Evolutionary conservation across 2,888 invertebrate genomes (phyloP).

Genomic region (Orthosia gracilis): DNA sequence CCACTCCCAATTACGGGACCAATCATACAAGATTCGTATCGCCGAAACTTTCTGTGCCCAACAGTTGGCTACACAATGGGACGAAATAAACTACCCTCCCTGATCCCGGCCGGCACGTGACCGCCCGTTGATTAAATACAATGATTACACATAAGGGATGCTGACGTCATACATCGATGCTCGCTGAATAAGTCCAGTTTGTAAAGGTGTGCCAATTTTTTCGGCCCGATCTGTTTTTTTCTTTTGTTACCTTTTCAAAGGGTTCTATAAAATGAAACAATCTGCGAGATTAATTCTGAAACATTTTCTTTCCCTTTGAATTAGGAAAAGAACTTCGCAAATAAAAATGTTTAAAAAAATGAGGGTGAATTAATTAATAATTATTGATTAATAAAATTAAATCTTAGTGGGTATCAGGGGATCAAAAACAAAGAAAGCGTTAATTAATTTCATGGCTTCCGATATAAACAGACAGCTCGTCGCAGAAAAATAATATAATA

Average conservation of each 20-base stretch:
- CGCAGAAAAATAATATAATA: constrained; percentile 41
- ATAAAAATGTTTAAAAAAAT: not conserved
- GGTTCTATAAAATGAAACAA: constrained; percentile 10
- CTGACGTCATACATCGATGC: constrained; percentile 56
- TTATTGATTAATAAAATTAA: constrained; percentile 25
- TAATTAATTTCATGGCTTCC: not conserved
- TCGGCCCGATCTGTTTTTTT: constrained; percentile 13
- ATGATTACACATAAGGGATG: constrained; percentile 71
- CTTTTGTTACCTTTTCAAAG: constrained; percentile 37
- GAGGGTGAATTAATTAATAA: constrained; percentile 4
- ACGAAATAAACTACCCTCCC: constrained; percentile 71
- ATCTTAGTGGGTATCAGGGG: not conserved
- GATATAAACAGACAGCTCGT: constrained; percentile 32
- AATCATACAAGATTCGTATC: constrained; percentile 68
- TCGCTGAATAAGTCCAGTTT: constrained; percentile 51
- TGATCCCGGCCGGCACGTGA: constrained; percentile 75
- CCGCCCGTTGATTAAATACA: constrained; percentile 77
- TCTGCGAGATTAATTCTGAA: not conserved
- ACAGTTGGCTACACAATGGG: constrained; percentile 68
- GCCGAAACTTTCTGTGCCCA: constrained; percentile 59
- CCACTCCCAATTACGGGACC: constrained; percentile 62
- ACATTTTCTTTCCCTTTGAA: not conserved
- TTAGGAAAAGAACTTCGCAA: not conserved
- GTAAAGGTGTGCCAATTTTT: constrained; percentile 32
- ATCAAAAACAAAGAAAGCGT: constrained; percentile 11